Conservation (phyloP, 2,113 vertebrate genomes). For the Esox niger region DNA sequence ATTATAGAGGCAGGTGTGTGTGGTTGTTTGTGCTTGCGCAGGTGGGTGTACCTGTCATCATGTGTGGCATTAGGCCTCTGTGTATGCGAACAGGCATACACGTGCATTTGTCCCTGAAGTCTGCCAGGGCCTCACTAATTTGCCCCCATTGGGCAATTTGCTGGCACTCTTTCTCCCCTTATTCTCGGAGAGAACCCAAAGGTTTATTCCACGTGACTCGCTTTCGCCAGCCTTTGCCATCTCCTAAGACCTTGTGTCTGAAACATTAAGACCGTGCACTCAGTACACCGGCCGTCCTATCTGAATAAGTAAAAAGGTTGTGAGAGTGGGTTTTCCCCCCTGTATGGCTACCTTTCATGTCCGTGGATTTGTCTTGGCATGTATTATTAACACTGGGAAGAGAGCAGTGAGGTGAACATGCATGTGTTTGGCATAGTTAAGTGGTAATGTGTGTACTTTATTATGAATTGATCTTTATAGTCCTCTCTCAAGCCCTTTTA, state of each 20-base stretch:
- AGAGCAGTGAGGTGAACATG: neutral
- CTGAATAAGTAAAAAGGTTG: conserved; percentile 57
- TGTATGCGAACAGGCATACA: conserved; percentile 39
- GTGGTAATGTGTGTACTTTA: conserved; percentile 27
- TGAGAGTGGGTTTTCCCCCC: conserved; percentile 36
- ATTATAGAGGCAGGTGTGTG: conserved; percentile 38
- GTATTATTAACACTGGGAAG: conserved; percentile 42
- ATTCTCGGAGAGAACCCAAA: conserved; percentile 52
- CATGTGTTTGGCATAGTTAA: neutral
- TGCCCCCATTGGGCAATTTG: conserved; percentile 45
- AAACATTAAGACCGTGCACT: conserved; percentile 41
- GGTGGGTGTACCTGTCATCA: conserved; percentile 13
- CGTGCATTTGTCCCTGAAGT: conserved; percentile 40
- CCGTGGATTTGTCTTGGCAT: conserved; percentile 19
- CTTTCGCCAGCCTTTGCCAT: conserved; percentile 46
- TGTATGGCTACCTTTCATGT: conserved; percentile 18
- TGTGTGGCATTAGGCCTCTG: conserved; percentile 9
- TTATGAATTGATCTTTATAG: conserved; percentile 26
- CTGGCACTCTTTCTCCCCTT: neutral
- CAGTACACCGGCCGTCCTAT: conserved; percentile 36
- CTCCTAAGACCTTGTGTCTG: conserved; percentile 49
- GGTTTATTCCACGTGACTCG: conserved; percentile 59
- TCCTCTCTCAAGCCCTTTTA: conserved; percentile 18
- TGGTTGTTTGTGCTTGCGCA: conserved; percentile 20
- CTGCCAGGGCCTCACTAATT: conserved; percentile 49